Evolutionary conservation across 2,113 vertebrate genomes (phyloP).

Genomic region (Callorhinus ursinus): DNA sequence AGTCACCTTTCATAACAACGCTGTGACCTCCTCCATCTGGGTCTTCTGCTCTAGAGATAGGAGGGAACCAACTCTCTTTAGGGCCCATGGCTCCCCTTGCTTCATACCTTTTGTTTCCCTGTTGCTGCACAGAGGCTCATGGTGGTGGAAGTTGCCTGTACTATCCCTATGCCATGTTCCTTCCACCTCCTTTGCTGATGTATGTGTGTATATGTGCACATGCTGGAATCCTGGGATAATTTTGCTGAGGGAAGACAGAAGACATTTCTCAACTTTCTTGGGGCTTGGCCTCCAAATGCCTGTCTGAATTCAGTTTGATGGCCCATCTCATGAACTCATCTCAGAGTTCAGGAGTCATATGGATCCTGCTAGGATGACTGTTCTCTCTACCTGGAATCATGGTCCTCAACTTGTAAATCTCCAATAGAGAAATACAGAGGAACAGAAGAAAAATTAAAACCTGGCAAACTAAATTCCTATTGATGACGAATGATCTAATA

Average conservation of each 20-base stretch:
- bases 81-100: background rate
- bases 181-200: background rate
- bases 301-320: background rate
- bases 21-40: background rate
- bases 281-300: background rate
- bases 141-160: background rate
- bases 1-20: background rate
- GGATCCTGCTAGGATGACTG: background rate
- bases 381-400: background rate
- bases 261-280: background rate
- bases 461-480: background rate
- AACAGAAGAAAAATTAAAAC: conserved; percentile 29
- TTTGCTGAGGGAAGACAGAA: background rate
- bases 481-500: background rate
- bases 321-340: background rate
- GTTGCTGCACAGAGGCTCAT: background rate
- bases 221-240: background rate
- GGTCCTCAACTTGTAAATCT: background rate
- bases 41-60: background rate
- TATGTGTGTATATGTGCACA: background rate
- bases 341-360: background rate
- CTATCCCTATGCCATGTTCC: background rate
- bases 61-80: background rate
- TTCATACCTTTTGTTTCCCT: background rate
- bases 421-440: background rate